phyloP scores from a whole-genome alignment of 2,797 vertebrate genomes.

The Muscicapa comitata region DNA sequence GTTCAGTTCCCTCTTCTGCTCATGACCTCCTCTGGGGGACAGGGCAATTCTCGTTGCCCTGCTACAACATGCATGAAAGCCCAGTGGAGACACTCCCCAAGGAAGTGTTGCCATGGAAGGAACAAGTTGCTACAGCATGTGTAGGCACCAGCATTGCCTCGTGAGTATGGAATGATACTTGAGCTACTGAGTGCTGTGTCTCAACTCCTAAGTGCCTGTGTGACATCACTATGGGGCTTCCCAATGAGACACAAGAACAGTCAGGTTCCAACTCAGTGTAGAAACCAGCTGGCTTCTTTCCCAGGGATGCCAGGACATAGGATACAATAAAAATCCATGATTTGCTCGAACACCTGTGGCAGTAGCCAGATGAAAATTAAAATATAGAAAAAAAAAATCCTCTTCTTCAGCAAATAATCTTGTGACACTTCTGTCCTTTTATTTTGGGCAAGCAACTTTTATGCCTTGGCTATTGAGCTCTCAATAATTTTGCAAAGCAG shows the following conservation, averaged over 20 bases:
- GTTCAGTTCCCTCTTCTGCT: not conserved
- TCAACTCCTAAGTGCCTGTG: not conserved
- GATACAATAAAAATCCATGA: not conserved
- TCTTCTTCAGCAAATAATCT: not conserved
- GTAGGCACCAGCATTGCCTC: rapidly evolving
- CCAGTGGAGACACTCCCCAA: not conserved
- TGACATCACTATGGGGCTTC: not conserved
- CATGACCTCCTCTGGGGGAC: not conserved
- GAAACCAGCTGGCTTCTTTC: not conserved
- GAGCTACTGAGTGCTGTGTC: not conserved
- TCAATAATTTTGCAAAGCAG: not conserved
- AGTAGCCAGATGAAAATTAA: not conserved
- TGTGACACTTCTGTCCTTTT: not conserved
- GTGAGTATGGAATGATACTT: rapidly evolving
- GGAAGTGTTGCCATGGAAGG: not conserved
- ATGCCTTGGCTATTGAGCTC: not conserved
- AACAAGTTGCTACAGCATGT: not conserved
- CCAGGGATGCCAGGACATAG: not conserved
- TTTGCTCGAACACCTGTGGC: not conserved
- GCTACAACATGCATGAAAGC: not conserved
- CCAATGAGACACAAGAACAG: not conserved
- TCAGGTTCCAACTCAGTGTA: not conserved
- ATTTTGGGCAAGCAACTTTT: not conserved
- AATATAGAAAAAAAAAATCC: not conserved
- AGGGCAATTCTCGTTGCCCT: not conserved